Evolutionary conservation across 1,140 invertebrate genomes (phyloP).

Genomic region (Hyles euphorbiae): DNA sequence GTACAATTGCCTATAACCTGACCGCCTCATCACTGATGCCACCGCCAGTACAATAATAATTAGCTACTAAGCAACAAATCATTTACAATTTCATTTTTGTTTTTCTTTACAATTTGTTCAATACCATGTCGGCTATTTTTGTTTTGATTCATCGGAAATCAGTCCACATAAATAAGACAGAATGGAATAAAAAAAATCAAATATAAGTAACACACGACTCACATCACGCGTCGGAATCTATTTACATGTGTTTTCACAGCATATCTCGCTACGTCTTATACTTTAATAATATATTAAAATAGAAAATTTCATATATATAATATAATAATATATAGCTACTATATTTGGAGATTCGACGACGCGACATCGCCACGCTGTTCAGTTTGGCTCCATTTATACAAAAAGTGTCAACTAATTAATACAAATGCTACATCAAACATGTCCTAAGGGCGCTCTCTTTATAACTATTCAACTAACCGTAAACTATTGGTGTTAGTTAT

Average conservation of each 20-base stretch:
- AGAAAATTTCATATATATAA: conserved; percentile 54
- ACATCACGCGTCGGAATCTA: conserved; percentile 29
- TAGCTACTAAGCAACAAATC: conserved; percentile 53
- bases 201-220: conserved; percentile 25
- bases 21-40: conserved; percentile 5
- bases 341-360: conserved; percentile 63
- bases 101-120: conserved; percentile 31
- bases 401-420: conserved; percentile 56
- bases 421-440: conserved; percentile 67
- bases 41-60: conserved; percentile 34
- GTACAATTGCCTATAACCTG: conserved; percentile 52
- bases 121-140: conserved; percentile 5
- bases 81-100: conserved; percentile 20
- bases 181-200: conserved; percentile 22
- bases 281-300: conserved; percentile 71
- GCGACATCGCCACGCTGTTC: conserved; percentile 32
- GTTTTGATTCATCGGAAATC: conserved; percentile 15
- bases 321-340: conserved; percentile 42
- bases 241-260: conserved; percentile 35
- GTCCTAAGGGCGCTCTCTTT: conserved; percentile 48
- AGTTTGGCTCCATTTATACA: conserved; percentile 48
- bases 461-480: conserved; percentile 52
- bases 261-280: conserved; percentile 28
- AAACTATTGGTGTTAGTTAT: conserved; percentile 68
- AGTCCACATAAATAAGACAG: conserved; percentile 23